Conservation (phyloP, 2,113 vertebrate species). For the Gyps fulvus region DNA sequence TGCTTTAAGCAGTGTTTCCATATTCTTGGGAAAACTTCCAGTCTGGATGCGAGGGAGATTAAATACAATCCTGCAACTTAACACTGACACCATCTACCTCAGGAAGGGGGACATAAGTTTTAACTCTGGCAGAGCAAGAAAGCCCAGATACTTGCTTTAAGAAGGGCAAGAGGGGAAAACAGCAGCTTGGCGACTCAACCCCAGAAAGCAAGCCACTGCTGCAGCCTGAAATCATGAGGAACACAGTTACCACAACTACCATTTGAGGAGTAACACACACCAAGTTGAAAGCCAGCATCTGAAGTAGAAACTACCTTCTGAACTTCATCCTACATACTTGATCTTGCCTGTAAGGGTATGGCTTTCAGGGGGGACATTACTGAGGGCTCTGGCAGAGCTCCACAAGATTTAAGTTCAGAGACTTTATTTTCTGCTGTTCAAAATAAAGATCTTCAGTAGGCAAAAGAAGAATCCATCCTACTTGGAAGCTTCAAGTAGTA, state of each 20-base stretch:
- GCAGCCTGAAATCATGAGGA: background rate
- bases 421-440: background rate
- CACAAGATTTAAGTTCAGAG: background rate
- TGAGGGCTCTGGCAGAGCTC: background rate
- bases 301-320: background rate
- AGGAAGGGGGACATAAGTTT: accelerated
- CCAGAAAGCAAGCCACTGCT: background rate
- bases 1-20: background rate
- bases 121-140: background rate
- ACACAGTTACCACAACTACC: background rate
- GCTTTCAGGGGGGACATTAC: background rate
- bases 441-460: background rate
- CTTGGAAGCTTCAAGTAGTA: background rate
- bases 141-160: background rate
- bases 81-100: background rate
- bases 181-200: background rate
- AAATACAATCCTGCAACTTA: background rate
- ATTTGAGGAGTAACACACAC: background rate
- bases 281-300: background rate
- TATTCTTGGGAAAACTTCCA: background rate
- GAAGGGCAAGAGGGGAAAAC: background rate
- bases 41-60: background rate
- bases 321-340: background rate
- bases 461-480: background rate
- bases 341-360: background rate